These are phyloP conservation scores for Ardeotis arabs DNA, from an alignment of 2,113 vertebrate genomes.

Conservation along the genomic window DNA sequence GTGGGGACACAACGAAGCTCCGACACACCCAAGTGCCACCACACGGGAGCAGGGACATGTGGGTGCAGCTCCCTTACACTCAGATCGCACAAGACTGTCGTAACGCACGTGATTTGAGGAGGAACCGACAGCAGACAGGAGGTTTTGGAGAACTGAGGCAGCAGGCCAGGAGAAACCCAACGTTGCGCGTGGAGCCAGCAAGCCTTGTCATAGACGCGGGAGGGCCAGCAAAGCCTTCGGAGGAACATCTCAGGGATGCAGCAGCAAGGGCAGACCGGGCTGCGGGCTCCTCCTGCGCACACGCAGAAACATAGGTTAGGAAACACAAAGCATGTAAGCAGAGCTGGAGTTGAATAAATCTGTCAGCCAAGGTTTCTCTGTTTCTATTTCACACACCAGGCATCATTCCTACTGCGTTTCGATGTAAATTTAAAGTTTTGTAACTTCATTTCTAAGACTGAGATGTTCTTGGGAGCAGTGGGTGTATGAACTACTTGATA, in stretches of 20 bases:
- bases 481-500: neutral
- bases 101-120: accelerated
- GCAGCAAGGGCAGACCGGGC: neutral
- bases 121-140: neutral
- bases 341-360: neutral
- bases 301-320: neutral
- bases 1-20: accelerated
- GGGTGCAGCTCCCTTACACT: accelerated
- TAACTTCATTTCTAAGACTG: neutral
- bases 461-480: neutral
- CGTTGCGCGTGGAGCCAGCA: accelerated
- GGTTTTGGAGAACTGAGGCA: neutral
- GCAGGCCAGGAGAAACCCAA: neutral
- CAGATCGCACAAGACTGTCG: accelerated
- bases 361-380: neutral
- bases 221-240: neutral
- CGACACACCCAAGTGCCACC: neutral
- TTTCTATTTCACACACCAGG: neutral
- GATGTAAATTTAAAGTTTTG: neutral
- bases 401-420: neutral
- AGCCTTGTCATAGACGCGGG: neutral
- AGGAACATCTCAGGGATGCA: neutral
- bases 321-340: neutral
- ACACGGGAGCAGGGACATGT: accelerated
- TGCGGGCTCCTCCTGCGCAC: neutral